These are phyloP conservation scores for Lycaena phlaeas DNA, from an alignment of 2,888 invertebrate genomes.

Conservation along the genomic window DNA sequence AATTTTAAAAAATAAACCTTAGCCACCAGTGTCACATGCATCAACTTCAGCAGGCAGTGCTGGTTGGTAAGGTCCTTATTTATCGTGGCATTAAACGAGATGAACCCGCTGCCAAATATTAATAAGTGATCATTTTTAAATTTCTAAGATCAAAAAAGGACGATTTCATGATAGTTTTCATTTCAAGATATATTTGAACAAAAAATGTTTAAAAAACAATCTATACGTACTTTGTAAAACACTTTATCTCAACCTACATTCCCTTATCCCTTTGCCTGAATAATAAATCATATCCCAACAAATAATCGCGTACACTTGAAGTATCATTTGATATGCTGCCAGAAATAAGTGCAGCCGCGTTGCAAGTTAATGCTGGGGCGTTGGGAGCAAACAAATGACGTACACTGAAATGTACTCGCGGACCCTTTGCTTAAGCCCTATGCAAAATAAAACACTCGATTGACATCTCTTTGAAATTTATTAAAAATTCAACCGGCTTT, in stretches of 20 bases:
- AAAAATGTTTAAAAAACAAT: too few species aligned
- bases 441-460: slow-evolving; percentile 72
- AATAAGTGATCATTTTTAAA: too few species aligned
- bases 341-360: slow-evolving; percentile 51
- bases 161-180: too few species aligned
- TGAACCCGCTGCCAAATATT: too few species aligned
- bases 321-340: slow-evolving; percentile 62
- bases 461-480: slow-evolving; percentile 72
- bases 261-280: background rate
- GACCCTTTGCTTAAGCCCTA: slow-evolving; percentile 61
- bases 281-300: slow-evolving; percentile 14
- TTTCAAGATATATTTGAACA: too few species aligned
- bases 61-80: too few species aligned
- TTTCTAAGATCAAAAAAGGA: too few species aligned
- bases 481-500: slow-evolving; percentile 68
- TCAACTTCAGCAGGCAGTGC: too few species aligned
- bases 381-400: slow-evolving; percentile 61
- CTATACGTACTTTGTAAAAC: background rate
- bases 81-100: too few species aligned
- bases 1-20: too few species aligned
- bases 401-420: slow-evolving; percentile 70
- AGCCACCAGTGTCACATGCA: too few species aligned
- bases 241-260: background rate
- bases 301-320: slow-evolving; percentile 32
- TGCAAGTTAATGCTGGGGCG: slow-evolving; percentile 30